A percentile compares a stretch with the other conserved stretches of the same genome.
Evolutionary conservation across 2,797 vertebrate genomes (phyloP).

Genomic region (Coendou prehensilis): DNA sequence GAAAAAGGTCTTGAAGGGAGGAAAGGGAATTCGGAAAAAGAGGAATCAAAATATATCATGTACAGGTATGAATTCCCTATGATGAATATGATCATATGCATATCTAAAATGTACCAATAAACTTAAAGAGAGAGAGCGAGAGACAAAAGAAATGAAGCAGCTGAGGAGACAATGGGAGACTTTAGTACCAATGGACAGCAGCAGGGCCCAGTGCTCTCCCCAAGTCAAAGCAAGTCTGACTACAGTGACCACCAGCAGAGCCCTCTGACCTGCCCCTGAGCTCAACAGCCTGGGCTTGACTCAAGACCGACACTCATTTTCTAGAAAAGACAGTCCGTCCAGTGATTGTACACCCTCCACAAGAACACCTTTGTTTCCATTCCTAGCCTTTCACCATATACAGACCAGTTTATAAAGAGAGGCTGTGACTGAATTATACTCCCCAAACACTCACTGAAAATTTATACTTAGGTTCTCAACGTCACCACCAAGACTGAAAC

Average conservation of each 20-base stretch:
- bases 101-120: background rate
- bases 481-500: background rate
- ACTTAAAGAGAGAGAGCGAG: background rate
- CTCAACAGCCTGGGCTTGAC: accelerated
- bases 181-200: accelerated
- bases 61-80: background rate
- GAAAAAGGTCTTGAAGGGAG: background rate
- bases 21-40: background rate
- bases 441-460: background rate
- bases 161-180: accelerated
- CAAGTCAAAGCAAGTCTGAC: accelerated
- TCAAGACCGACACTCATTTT: background rate
- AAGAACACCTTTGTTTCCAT: accelerated
- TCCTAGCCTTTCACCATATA: accelerated
- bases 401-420: background rate
- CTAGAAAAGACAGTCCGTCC: background rate
- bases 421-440: background rate
- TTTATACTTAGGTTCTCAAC: accelerated
- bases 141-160: background rate
- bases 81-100: background rate
- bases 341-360: accelerated
- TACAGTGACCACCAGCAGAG: background rate
- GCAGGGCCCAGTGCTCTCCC: background rate
- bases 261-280: no score
- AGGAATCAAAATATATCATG: background rate